Evolutionary conservation across 1,140 invertebrate genomes (phyloP).

Genomic region (Agrypnia vestita): DNA sequence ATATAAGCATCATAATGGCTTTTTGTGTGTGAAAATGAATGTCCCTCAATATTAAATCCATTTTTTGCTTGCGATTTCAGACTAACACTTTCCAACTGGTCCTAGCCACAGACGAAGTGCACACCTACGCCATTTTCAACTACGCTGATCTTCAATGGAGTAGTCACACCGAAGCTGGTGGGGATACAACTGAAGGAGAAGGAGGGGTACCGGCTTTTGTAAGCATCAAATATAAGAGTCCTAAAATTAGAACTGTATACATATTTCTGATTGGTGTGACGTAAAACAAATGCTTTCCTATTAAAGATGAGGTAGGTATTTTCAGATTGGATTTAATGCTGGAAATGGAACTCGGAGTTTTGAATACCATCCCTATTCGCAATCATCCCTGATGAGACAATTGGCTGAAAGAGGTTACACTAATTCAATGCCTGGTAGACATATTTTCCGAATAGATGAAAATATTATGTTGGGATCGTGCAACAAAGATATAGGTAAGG

Average conservation of each 20-base stretch:
- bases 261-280: no score
- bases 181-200: conserved; percentile 88
- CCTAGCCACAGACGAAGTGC: conserved; percentile 93
- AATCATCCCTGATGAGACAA: conserved; percentile 87
- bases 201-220: conserved; percentile 91
- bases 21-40: no score
- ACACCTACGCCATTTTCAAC: conserved; percentile 95
- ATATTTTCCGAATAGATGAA: conserved; percentile 96
- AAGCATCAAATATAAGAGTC: conserved; percentile 66
- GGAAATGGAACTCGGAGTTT: conserved; percentile 94
- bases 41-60: no score
- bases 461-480: conserved; percentile 94
- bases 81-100: conserved; percentile 97
- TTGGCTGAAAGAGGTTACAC: conserved; percentile 88
- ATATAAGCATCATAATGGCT: no score
- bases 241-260: no score
- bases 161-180: conserved; percentile 91
- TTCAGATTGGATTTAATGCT: conserved; percentile 94
- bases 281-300: no score
- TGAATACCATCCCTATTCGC: conserved; percentile 93
- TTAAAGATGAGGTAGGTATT: conserved; percentile 4
- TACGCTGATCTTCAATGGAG: conserved; percentile 93
- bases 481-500: conserved; percentile 88
- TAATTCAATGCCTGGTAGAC: conserved; percentile 90
- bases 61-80: conserved; percentile 67